A percentile compares a stretch with the other conserved stretches of the same genome.
Conservation (phyloP, 2,888 invertebrate species). For the Gymnosoma rotundatum region DNA sequence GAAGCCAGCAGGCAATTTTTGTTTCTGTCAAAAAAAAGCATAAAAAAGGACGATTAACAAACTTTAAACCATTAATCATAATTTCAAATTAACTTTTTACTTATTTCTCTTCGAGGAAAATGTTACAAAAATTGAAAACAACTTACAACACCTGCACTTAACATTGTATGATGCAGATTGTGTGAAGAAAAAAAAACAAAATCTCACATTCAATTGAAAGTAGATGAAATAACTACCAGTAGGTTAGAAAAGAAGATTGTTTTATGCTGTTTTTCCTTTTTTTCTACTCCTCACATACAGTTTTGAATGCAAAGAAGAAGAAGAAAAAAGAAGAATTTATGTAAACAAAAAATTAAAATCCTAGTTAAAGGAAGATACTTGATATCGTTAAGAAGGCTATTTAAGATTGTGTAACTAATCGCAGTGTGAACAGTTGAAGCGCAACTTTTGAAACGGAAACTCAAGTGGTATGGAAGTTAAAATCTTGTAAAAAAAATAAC, state of each 20-base stretch:
- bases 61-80: slow-evolving; percentile 48
- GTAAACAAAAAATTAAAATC: slow-evolving; percentile 33
- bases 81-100: slow-evolving; percentile 26
- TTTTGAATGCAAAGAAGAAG: slow-evolving; percentile 31
- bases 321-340: neutral
- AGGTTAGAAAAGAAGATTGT: slow-evolving; percentile 45
- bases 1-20: neutral
- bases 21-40: neutral
- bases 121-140: slow-evolving; percentile 50
- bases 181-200: slow-evolving; percentile 32
- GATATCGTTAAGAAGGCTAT: slow-evolving; percentile 66
- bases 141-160: slow-evolving; percentile 55
- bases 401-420: slow-evolving; percentile 70
- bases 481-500: slow-evolving; percentile 29
- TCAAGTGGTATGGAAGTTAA: slow-evolving; percentile 67
- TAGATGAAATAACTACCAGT: slow-evolving; percentile 44
- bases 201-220: slow-evolving; percentile 34
- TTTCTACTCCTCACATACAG: neutral
- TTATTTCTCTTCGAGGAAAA: neutral
- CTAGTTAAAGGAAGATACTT: slow-evolving; percentile 56
- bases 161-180: slow-evolving; percentile 41
- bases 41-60: slow-evolving; percentile 7
- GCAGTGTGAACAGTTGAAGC: slow-evolving; percentile 69
- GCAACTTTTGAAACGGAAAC: slow-evolving; percentile 70
- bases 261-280: slow-evolving; percentile 17